phyloP scores from a whole-genome alignment of 2,797 vertebrate species.

The Astyanax mexicanus region DNA sequence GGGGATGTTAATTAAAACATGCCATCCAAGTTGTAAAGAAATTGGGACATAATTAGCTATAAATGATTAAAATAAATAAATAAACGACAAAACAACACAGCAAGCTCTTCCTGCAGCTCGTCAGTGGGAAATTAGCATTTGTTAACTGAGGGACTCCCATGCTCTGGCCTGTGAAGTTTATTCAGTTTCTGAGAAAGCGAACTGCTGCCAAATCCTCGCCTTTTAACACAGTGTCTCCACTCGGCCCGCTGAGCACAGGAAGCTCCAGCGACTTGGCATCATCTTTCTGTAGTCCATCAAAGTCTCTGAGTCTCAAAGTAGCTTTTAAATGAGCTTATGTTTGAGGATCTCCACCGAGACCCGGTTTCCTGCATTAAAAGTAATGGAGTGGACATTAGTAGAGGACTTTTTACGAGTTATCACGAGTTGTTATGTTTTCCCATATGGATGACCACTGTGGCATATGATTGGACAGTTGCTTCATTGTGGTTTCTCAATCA shows the following conservation, averaged over 20 bases:
- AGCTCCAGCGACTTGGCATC: constrained; percentile 38
- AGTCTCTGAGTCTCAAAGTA: constrained; percentile 43
- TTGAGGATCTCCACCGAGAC: background rate
- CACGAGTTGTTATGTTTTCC: too few species aligned
- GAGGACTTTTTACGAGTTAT: too few species aligned
- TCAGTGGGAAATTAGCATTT: constrained; percentile 18
- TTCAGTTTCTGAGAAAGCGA: constrained; percentile 29
- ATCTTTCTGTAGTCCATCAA: constrained; percentile 10
- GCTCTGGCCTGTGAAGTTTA: constrained; percentile 8
- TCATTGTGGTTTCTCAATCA: too few species aligned
- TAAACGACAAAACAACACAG: background rate
- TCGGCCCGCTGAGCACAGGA: constrained; percentile 24
- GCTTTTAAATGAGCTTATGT: constrained; percentile 24
- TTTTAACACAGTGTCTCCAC: constrained; percentile 3
- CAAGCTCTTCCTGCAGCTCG: background rate
- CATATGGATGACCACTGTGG: too few species aligned
- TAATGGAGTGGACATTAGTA: background rate
- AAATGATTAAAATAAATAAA: background rate
- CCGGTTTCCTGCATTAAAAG: background rate
- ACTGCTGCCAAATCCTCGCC: constrained; percentile 28
- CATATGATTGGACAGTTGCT: too few species aligned
- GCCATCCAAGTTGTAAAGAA: too few species aligned
- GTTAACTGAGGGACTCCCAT: constrained; percentile 8
- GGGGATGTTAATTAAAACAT: too few species aligned
- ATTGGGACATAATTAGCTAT: too few species aligned